Percentiles rank a stretch among this genome's conserved stretches.
phyloP scores from a whole-genome alignment of 2,888 invertebrate genomes.

The Tuberolachnus salignus region DNA sequence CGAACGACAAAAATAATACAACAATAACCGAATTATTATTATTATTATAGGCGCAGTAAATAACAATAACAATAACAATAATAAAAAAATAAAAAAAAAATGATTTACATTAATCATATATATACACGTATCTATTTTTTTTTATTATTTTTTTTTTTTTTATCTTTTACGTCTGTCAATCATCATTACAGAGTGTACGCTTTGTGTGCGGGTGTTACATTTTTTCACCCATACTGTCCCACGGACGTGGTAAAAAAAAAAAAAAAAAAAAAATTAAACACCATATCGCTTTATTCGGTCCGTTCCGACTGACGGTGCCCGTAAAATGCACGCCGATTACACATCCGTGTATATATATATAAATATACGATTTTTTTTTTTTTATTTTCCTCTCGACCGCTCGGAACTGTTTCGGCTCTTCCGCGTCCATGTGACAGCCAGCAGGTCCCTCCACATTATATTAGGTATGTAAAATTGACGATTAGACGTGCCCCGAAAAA shows the following conservation, averaged over 20 bases:
- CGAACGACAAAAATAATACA: constrained; percentile 7
- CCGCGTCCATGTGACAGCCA: constrained; percentile 11
- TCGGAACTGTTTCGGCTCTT: constrained; percentile 36
- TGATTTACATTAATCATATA: background rate
- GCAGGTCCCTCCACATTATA: background rate
- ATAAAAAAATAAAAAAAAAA: background rate
- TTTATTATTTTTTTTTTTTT: background rate
- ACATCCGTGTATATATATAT: background rate
- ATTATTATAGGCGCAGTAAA: background rate
- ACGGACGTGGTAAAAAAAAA: constrained; percentile 19
- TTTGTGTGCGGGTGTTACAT: constrained; percentile 39
- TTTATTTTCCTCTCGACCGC: background rate
- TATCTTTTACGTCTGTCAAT: constrained; percentile 48
- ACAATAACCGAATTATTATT: background rate
- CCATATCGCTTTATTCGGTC: constrained; percentile 53
- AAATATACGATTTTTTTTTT: background rate
- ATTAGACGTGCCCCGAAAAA: constrained; percentile 34
- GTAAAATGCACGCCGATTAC: constrained; percentile 35
- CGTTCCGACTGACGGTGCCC: constrained; percentile 50
- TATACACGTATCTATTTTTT: background rate
- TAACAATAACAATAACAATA: background rate
- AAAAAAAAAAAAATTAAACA: constrained; percentile 31
- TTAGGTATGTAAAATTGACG: constrained; percentile 34
- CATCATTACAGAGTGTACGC: constrained; percentile 45
- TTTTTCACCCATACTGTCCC: constrained; percentile 23